Base-by-base conservation (phyloP, 1,140 invertebrate genomes). In the Pseudomyrmex dendroicus region DNA sequence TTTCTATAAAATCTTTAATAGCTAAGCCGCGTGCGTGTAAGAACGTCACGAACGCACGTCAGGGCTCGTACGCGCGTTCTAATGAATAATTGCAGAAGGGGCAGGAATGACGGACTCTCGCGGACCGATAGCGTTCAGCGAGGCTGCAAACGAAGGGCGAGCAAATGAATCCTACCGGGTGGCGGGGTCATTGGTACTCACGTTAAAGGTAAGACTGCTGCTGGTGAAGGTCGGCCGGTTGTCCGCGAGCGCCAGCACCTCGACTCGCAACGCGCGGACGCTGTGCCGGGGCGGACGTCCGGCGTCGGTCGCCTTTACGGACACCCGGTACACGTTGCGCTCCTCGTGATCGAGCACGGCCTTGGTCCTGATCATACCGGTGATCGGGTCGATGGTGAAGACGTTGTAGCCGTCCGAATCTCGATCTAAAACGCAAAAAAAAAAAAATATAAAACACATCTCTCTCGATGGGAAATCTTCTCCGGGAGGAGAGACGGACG, bases 261-360 rank as follows among this genome's bases (percentile, higher is more conserved):
- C 97, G 22, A 99, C 96, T 87, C 97, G 96, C 44, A 98, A 94
- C 72, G 97, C 95, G 72, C 97, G 95, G n/a, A 98, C 95, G 68
- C 96, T 97, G 93, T 98, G 96, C 91, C 96, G 96, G 25, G 96
- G 96, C 77, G 98, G 98, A 88, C 95, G 96, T 46, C 98, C 98
- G 84, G 96, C 96, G 94, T 99, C 98, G 52, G 96, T 97, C 22
- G 98, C 98, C 50, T 97, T 96, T 63, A 99, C 96, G 25, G 96
- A 97, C 77, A 99, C 93, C 56, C 96, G 95, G 94, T 99, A 99
- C 77, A 98, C 96, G 70, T 97, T 96, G 87, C 97, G 96, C 91
- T 98, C 97, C 93, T 99, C 98, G 90, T 98, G 98, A 94, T 99
- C 98, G 73, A 99, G 94, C 59, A 98, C 96, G 88, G 96, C 96